These are phyloP conservation scores for Andrena fulva DNA, from an alignment of 2,888 invertebrate genomes.

Conservation along the genomic window DNA sequence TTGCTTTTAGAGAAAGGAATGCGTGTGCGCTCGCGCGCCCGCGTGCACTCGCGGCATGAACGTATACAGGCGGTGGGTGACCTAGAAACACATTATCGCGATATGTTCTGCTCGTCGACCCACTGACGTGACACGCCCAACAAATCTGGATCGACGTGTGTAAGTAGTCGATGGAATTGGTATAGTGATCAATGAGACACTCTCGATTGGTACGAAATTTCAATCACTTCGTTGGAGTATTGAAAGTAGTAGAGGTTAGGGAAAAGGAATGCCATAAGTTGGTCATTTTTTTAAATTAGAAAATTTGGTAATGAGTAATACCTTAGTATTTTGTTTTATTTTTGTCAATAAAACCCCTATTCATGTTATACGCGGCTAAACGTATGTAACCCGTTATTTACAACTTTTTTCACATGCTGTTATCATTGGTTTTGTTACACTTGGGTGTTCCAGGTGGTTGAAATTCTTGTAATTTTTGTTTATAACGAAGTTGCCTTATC, in stretches of 20 bases:
- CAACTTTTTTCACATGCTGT: too few species aligned
- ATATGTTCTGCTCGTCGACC: conserved; percentile 74
- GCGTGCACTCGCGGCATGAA: conserved; percentile 13
- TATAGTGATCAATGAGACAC: not conserved
- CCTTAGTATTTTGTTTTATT: too few species aligned
- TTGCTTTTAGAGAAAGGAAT: conserved; percentile 65
- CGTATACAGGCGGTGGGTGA: conserved; percentile 69
- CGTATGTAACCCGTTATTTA: too few species aligned
- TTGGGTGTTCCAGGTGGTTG: too few species aligned
- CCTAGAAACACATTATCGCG: conserved; percentile 79
- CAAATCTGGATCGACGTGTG: conserved; percentile 67
- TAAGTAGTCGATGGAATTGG: conserved; percentile 10
- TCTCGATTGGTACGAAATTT: not conserved
- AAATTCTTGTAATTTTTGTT: too few species aligned
- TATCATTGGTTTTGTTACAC: too few species aligned
- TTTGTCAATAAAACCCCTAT: too few species aligned
- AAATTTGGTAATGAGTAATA: too few species aligned
- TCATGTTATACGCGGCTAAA: too few species aligned
- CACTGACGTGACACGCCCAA: conserved; percentile 77
- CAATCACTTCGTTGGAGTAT: not conserved
- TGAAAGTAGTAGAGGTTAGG: not conserved
- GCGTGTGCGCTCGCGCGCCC: conserved; percentile 32
- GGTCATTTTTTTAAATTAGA: too few species aligned
- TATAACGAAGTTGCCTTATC: too few species aligned
- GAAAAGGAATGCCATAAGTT: not conserved